phyloP scores from a whole-genome alignment of 1,140 invertebrate species.

The Pteromalus puparum region DNA sequence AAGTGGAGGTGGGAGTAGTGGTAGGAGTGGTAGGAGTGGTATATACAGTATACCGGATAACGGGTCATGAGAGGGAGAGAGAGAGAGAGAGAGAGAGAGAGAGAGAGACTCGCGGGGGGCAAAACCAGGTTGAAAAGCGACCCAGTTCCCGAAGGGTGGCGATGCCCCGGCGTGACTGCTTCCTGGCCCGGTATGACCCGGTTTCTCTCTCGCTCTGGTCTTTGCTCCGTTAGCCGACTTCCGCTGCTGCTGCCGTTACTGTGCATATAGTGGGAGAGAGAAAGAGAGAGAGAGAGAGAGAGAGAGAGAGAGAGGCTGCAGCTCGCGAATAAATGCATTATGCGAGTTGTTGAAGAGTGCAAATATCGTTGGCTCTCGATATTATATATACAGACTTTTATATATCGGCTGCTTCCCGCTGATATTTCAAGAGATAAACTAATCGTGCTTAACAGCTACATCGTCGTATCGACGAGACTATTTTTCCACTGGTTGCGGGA shows the following conservation, averaged over 20 bases:
- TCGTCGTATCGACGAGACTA: no score
- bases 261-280: neutral
- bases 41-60: neutral
- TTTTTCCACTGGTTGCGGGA: neutral
- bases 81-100: neutral
- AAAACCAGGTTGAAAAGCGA: constrained; percentile 59
- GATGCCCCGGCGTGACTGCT: constrained; percentile 56
- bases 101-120: neutral
- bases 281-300: neutral
- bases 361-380: constrained; percentile 6
- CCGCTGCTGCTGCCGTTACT: neutral
- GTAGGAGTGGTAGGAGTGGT: neutral
- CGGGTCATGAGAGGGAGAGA: neutral
- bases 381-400: neutral
- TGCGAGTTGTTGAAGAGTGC: neutral
- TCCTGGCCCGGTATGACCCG: constrained; percentile 59
- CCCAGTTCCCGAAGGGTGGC: constrained; percentile 59
- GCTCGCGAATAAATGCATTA: neutral
- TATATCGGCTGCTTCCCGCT: neutral
- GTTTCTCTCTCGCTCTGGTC: constrained; percentile 45
- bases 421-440: neutral
- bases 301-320: neutral
- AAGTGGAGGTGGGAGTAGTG: neutral
- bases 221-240: constrained; percentile 49
- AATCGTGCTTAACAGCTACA: no score